Evolutionary conservation across 2,888 invertebrate species (phyloP), one percentile per base, ranked within the genome.

Genomic region (Chorisops tibialis): DNA sequence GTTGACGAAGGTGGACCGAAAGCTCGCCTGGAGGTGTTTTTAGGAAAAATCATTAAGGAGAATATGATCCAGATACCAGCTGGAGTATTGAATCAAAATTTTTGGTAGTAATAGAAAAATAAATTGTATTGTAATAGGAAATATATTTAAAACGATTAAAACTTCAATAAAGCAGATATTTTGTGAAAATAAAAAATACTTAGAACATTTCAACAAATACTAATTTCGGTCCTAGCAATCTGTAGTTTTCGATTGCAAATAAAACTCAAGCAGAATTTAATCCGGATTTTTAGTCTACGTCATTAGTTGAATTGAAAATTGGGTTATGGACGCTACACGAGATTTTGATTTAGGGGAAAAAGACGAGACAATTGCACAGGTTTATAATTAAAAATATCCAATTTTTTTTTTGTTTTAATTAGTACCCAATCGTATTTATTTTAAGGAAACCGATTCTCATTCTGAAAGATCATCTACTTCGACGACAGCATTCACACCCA

Each of bases 1-100:
- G 75, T 85, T 68, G 89, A 90, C 71, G 84, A 87, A 65, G 89
- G 91, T 59, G 93, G 93, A 0, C 92, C 93, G 1, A 84, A 89
- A 63, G 82, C 84, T 11, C 82, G 93, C 67, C 78, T 95, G 30
- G 89, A 93, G 79, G 84, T 85, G 60, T 86, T 93, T 70, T 79
- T 95, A 38, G 84, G 85, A 59, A 85, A 85, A 71, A 83, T 87
- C 68, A 73, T 88, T 35, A 81, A 83, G 65, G 82, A 81, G 61
- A 84, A 86, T 48, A 79, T 79, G 37, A 87, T 93, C 67, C 80
- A 85, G 14, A 83, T 84, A 58, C 90, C 92, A 0, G 80, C 79
- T 67, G 91, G 91, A 12, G 72, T 84, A 59, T 72, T 90, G 38
- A 77, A 83, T 6, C 72, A 79, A 1, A 82, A 83, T 66, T 85